phyloP scores from a whole-genome alignment of 2,888 invertebrate species.

The Leptinotarsa rubiginosa region DNA sequence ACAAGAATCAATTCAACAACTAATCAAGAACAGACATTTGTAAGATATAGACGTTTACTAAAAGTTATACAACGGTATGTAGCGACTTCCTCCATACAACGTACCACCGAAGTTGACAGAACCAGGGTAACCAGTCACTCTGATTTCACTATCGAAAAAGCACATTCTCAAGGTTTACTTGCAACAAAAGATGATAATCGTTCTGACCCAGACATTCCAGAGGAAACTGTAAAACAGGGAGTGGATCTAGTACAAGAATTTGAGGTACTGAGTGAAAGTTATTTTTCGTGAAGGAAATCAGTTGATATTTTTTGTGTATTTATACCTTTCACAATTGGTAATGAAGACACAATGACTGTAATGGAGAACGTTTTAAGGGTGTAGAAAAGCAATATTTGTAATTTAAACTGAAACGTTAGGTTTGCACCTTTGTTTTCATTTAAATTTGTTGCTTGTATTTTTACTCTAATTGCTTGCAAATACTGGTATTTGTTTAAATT shows the following conservation, averaged over 20 bases:
- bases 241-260: background rate
- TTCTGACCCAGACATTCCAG: background rate
- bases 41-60: background rate
- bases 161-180: background rate
- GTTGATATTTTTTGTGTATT: too few species aligned
- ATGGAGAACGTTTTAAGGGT: too few species aligned
- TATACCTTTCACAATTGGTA: too few species aligned
- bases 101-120: background rate
- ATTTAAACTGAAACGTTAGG: too few species aligned
- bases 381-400: too few species aligned
- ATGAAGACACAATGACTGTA: too few species aligned
- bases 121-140: background rate
- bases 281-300: too few species aligned
- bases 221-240: background rate
- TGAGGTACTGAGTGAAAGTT: too few species aligned
- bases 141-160: background rate
- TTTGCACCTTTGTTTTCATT: too few species aligned
- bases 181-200: background rate
- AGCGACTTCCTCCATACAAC: background rate
- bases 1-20: background rate
- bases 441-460: too few species aligned
- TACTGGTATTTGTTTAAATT: too few species aligned
- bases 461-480: too few species aligned
- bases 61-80: slow-evolving; percentile 7
- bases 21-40: background rate